These are phyloP conservation scores for Cotesia vestalis DNA, from an alignment of 1,140 invertebrate genomes.

Conservation along the genomic window DNA sequence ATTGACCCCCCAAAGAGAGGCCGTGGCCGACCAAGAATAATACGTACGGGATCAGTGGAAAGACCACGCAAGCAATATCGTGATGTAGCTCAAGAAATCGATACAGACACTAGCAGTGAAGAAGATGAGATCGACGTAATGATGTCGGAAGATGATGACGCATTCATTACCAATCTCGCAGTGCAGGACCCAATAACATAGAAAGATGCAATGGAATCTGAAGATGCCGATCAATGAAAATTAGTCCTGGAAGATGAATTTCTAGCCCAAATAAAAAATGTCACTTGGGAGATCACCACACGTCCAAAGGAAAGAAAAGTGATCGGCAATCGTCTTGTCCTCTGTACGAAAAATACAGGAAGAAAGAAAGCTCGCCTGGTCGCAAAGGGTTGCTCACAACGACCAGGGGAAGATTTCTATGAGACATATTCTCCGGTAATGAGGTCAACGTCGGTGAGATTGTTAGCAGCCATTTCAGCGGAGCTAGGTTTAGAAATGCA, in stretches of 20 bases:
- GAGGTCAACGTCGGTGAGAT: conserved; percentile 8
- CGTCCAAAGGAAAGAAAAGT: conserved; percentile 38
- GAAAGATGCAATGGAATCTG: conserved; percentile 25
- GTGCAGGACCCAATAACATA: conserved; percentile 15
- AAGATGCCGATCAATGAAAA: conserved; percentile 33
- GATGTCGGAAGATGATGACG: conserved; percentile 10
- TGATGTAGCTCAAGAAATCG: neutral
- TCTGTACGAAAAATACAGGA: conserved; percentile 39
- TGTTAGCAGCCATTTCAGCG: neutral
- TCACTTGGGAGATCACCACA: conserved; percentile 40
- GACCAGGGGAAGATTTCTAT: conserved; percentile 19
- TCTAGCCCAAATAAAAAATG: conserved; percentile 37
- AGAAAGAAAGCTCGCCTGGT: conserved; percentile 51
- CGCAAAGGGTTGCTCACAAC: conserved; percentile 41
- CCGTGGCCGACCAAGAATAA: conserved; percentile 22
- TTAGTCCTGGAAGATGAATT: conserved; percentile 37
- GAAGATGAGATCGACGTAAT: neutral
- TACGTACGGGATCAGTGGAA: conserved; percentile 24
- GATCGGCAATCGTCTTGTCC: conserved; percentile 45
- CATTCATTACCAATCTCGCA: conserved; percentile 25
- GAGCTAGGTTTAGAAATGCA: conserved; percentile 3
- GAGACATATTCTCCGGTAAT: conserved; percentile 24
- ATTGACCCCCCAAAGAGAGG: conserved; percentile 17
- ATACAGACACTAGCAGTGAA: neutral
- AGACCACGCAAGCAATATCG: conserved; percentile 34